These are phyloP conservation scores for Stigmatopora nigra DNA, from an alignment of 2,113 vertebrate genomes.

Conservation along the genomic window DNA sequence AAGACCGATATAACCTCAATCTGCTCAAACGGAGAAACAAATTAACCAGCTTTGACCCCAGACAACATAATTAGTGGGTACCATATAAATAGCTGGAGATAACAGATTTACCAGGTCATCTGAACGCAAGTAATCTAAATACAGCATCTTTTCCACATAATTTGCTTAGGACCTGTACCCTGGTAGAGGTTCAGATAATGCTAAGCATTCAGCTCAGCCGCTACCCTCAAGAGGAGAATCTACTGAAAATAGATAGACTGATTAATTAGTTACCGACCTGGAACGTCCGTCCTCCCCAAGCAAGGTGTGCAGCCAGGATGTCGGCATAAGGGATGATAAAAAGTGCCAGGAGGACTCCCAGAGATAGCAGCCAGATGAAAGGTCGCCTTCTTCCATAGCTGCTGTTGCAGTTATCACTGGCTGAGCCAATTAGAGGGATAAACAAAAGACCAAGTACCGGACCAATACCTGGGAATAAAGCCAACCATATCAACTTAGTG, in stretches of 20 bases:
- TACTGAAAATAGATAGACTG: neutral
- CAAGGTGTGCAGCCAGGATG: constrained; percentile 55
- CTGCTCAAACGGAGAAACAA: neutral
- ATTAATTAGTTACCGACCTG: constrained; percentile 38
- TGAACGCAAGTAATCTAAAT: neutral
- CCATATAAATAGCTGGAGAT: neutral
- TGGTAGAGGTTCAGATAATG: neutral
- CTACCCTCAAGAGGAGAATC: neutral
- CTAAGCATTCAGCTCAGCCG: neutral
- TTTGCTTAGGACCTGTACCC: neutral
- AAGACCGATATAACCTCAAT: neutral
- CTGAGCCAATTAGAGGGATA: constrained; percentile 74
- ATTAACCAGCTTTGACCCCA: neutral
- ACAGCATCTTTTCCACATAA: neutral
- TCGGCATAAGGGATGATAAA: constrained; percentile 72
- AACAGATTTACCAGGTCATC: neutral
- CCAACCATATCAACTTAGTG: neutral
- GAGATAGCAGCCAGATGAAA: constrained; percentile 74
- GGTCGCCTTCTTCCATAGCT: constrained; percentile 70
- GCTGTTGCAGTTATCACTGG: constrained; percentile 74
- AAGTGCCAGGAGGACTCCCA: constrained; percentile 71
- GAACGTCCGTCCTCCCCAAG: constrained; percentile 59
- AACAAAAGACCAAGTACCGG: constrained; percentile 73
- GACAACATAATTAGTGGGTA: neutral
- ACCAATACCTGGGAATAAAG: constrained; percentile 64